Conservation (phyloP, 2,113 vertebrate species). For the Laterallus jamaicensis region DNA sequence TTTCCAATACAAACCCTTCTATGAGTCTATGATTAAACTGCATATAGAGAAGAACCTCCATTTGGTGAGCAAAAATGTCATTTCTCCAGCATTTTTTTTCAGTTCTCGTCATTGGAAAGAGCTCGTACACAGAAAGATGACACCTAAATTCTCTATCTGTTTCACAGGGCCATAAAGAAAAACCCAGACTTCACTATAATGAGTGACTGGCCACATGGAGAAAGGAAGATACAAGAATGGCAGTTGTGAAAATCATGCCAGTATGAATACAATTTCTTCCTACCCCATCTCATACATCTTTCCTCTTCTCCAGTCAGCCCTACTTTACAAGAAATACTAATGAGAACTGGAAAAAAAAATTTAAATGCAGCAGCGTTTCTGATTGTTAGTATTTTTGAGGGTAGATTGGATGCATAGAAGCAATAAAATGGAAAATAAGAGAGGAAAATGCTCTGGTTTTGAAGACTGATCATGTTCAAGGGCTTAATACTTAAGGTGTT, state of each 20-base stretch:
- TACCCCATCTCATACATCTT: neutral
- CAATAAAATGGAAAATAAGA: neutral
- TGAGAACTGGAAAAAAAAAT: neutral
- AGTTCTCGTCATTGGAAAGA: neutral
- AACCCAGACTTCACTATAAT: neutral
- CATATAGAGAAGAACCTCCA: neutral
- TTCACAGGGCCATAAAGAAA: neutral
- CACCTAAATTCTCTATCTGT: neutral
- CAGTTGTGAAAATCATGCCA: neutral
- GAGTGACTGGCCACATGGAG: neutral
- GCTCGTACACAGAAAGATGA: neutral
- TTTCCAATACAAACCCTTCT: too few species aligned
- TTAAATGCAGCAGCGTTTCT: neutral
- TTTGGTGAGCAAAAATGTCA: neutral
- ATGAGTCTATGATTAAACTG: neutral
- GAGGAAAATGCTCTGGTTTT: neutral
- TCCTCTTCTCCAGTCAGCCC: neutral
- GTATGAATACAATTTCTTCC: neutral
- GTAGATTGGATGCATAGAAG: neutral
- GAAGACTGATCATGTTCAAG: neutral
- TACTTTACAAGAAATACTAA: neutral
- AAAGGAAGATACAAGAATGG: neutral
- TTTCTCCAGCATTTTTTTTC: neutral
- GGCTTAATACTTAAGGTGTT: neutral
- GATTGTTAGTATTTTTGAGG: neutral